These are phyloP conservation scores for Sinodicranocentrus sp. DNA, from an alignment of 2,888 invertebrate species.

Conservation along the genomic window DNA sequence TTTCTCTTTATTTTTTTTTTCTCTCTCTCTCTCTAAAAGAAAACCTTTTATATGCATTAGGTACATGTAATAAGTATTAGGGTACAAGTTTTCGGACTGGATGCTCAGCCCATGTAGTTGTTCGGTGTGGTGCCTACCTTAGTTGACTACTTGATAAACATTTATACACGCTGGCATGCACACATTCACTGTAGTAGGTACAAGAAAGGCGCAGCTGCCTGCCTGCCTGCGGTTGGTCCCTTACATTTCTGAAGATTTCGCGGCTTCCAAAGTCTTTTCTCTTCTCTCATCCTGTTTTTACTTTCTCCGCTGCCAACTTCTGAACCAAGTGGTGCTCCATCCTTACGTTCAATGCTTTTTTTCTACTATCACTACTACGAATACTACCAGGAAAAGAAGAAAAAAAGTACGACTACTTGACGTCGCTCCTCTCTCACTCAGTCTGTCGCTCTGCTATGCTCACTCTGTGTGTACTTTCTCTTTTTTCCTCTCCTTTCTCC, in stretches of 20 bases:
- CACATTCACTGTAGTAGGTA: background rate
- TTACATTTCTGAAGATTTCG: conserved; percentile 74
- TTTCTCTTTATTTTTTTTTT: too few relatives aligned
- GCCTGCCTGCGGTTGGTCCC: conserved; percentile 63
- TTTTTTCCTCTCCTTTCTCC: conserved; percentile 48
- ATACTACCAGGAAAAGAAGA: too few relatives aligned
- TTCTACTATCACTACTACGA: background rate
- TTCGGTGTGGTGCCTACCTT: background rate
- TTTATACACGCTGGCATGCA: conserved; percentile 11
- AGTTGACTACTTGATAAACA: conserved; percentile 16
- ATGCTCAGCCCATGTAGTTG: too few relatives aligned
- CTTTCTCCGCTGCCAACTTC: background rate
- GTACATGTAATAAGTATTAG: too few relatives aligned
- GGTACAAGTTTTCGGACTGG: too few relatives aligned
- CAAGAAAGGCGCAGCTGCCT: conserved; percentile 67
- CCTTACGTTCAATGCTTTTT: conserved; percentile 35
- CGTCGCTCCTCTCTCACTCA: conserved; percentile 46
- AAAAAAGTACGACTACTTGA: background rate
- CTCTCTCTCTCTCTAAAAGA: too few relatives aligned
- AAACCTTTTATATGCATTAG: too few relatives aligned
- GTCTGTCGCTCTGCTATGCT: conserved; percentile 44
- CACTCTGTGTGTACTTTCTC: background rate
- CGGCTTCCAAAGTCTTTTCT: conserved; percentile 70
- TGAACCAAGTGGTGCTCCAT: background rate
- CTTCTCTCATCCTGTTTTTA: conserved; percentile 49